Conservation (phyloP, 2,888 invertebrate species). For the Leptopilina myrica region DNA sequence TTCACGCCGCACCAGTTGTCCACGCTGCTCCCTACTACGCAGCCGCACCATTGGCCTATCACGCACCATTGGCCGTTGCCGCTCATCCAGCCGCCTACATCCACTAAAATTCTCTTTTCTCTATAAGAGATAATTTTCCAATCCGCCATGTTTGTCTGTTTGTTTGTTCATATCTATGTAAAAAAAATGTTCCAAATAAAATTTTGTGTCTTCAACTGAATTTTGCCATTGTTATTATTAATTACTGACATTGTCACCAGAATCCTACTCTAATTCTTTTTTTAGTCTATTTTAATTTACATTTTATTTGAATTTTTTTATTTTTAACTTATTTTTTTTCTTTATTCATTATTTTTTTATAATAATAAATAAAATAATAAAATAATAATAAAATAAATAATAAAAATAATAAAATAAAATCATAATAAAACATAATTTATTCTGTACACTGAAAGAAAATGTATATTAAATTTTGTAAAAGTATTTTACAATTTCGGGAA, state of each 20-base stretch:
- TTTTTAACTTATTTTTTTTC: no score
- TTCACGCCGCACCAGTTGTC: slow-evolving; percentile 71
- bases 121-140: neutral
- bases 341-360: no score
- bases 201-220: neutral
- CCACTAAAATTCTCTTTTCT: neutral
- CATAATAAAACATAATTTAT: no score
- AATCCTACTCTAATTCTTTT: neutral
- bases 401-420: no score
- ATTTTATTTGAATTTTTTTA: no score
- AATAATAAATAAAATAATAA: no score
- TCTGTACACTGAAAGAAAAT: no score
- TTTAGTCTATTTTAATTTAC: no score
- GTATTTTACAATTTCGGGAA: no score
- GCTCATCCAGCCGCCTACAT: slow-evolving; percentile 64
- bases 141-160: neutral
- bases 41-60: slow-evolving; percentile 67
- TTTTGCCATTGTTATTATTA: neutral
- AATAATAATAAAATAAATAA: no score
- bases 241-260: neutral
- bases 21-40: slow-evolving; percentile 64
- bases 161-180: slow-evolving; percentile 1
- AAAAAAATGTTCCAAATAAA: slow-evolving; percentile 6
- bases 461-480: no score
- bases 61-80: slow-evolving; percentile 70